Percentiles rank a stretch among this genome's conserved stretches.
phyloP scores from a whole-genome alignment of 2,888 invertebrate genomes.

The Phoronis australis region DNA sequence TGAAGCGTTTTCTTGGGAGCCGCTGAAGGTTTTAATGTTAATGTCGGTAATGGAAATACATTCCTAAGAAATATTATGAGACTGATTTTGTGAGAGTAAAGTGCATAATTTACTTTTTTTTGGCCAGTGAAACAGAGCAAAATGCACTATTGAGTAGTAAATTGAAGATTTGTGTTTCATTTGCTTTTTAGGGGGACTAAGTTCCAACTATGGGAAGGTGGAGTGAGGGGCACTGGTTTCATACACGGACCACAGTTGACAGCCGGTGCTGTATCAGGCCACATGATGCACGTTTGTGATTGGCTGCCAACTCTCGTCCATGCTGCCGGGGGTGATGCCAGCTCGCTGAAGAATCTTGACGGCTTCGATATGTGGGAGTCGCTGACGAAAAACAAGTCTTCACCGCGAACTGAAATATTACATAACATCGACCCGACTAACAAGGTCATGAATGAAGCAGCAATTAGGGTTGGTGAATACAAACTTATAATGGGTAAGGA shows the following conservation, averaged over 20 bases:
- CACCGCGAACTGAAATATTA: slow-evolving; percentile 61
- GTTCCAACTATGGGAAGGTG: slow-evolving; percentile 62
- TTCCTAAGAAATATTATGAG: too few species aligned
- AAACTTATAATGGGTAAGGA: slow-evolving; percentile 38
- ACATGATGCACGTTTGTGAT: slow-evolving; percentile 75
- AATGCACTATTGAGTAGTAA: too few species aligned
- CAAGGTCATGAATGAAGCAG: slow-evolving; percentile 18
- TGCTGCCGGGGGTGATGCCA: slow-evolving; percentile 61
- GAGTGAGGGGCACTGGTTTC: slow-evolving; percentile 73
- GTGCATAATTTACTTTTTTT: too few species aligned
- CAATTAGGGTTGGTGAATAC: slow-evolving; percentile 37
- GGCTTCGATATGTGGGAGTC: slow-evolving; percentile 73
- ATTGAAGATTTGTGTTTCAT: too few species aligned
- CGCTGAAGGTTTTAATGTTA: too few species aligned
- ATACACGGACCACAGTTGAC: slow-evolving; percentile 69
- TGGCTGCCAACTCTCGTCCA: slow-evolving; percentile 81
- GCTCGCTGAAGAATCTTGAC: slow-evolving; percentile 55
- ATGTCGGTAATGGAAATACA: too few species aligned
- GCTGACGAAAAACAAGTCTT: slow-evolving; percentile 60
- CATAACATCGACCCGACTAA: slow-evolving; percentile 48
- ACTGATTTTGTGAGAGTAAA: too few species aligned
- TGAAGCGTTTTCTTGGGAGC: not conserved
- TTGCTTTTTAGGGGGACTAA: slow-evolving; percentile 42
- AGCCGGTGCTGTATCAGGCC: slow-evolving; percentile 62
- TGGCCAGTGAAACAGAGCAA: too few species aligned